Evolutionary conservation across 2,113 vertebrate genomes (phyloP), one percentile per base, ranked within the genome.

Genomic region (Alosa alosa): DNA sequence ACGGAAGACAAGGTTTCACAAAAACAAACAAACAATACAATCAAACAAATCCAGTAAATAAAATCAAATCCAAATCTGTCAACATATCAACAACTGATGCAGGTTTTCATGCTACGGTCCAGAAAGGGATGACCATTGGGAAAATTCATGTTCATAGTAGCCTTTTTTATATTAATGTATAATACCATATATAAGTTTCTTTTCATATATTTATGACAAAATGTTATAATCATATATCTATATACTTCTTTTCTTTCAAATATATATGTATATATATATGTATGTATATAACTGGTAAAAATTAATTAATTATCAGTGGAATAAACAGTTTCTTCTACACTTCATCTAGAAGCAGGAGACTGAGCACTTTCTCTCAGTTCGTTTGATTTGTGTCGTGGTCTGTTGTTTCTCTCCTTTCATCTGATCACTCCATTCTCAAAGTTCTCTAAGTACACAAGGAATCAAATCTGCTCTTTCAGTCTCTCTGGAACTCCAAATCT

Each of bases 161-260:
- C 88, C 89, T 91, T 92, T 92, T 89, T 92, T 91, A 93, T 84
- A 91, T 84, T 92, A 87, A 91, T 93, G 93, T 93, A 91, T 82
- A 90, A 89, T 86, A 90, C 90, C 91, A 91, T 89, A 89, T 89
- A 92, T 90, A 91, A 92, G 84, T 93, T 89, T 93, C 60, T 9
- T 64, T 64, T 64, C 60, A 64, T 64, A 93, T 93, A 93, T 88
- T 90, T 93, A 91, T 93, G 92, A 95, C 93, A 95, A 94, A 94
- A 93, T 91, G 64, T 91, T 91, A 93, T 95, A 95, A 94, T 90
- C 90, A 93, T 94, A 94, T 93, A 94, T 95, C 93, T 95, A 95
- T 95, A 95, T 93, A 95, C 87, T 92, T 64, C 92, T 91, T 94
- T 92, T 92, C 89, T 93, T 91, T 94, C 89, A 95, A 92, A 95